A percentile compares a stretch with the other conserved stretches of the same genome.
These are phyloP conservation scores for Drosophila pandora DNA, from an alignment of 1,140 invertebrate species.

Conservation along the genomic window DNA sequence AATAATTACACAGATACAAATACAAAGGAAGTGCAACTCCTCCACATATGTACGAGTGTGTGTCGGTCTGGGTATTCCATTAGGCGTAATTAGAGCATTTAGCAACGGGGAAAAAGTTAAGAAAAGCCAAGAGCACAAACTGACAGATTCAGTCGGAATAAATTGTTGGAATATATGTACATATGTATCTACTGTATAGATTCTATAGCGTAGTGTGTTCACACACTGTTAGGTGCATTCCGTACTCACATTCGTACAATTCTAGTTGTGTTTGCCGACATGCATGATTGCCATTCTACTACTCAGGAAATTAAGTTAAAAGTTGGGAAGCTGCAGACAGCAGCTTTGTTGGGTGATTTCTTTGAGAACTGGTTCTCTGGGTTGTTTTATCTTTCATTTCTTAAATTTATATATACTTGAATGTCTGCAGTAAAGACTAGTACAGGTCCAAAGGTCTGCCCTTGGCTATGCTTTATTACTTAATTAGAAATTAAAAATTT, in stretches of 20 bases:
- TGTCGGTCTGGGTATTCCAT: constrained; percentile 61
- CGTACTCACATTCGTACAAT: not conserved
- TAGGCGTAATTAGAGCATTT: constrained; percentile 81
- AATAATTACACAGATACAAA: constrained; percentile 62
- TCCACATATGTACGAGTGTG: not conserved
- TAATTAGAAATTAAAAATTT: not conserved
- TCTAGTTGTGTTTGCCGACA: constrained; percentile 13
- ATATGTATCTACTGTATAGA: not conserved
- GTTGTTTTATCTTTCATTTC: not conserved
- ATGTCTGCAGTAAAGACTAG: not conserved
- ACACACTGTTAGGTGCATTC: constrained; percentile 55
- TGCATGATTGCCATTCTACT: constrained; percentile 42
- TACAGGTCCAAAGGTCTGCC: too few relatives aligned
- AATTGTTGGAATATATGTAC: constrained; percentile 6
- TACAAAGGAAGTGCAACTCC: constrained; percentile 9
- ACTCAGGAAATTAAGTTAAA: constrained; percentile 45
- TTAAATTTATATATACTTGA: not conserved
- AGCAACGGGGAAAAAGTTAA: constrained; percentile 72
- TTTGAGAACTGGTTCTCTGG: constrained; percentile 21
- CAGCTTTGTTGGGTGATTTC: constrained; percentile 14
- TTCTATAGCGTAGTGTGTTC: constrained; percentile 7
- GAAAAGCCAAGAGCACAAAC: constrained; percentile 62
- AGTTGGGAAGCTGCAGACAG: constrained; percentile 33
- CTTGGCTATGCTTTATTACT: not conserved
- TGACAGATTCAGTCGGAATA: constrained; percentile 26